These are phyloP conservation scores for Hymenochirus boettgeri DNA, from an alignment of 2,113 vertebrate genomes.

Conservation along the genomic window DNA sequence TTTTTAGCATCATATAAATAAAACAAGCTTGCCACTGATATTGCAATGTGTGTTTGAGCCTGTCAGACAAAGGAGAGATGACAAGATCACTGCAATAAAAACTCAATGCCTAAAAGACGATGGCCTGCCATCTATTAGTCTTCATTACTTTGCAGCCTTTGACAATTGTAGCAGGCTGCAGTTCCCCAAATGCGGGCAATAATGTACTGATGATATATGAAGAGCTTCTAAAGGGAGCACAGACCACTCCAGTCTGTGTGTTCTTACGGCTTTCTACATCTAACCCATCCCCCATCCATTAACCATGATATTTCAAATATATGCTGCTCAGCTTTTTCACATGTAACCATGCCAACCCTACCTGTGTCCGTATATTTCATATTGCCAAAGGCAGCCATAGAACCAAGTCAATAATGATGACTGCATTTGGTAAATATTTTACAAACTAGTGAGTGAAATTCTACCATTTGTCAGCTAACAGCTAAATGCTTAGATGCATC, in stretches of 20 bases:
- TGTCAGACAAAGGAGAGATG: constrained; percentile 82
- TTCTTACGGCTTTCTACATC: constrained; percentile 77
- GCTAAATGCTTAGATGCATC: not conserved
- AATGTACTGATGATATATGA: constrained; percentile 91
- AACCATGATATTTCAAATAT: constrained; percentile 78
- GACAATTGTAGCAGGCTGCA: constrained; percentile 87
- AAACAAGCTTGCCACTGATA: constrained; percentile 64
- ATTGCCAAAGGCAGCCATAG: constrained; percentile 71
- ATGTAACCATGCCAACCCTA: constrained; percentile 75
- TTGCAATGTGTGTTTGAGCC: constrained; percentile 68
- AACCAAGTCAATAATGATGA: constrained; percentile 76
- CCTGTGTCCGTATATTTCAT: constrained; percentile 73
- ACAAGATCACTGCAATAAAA: constrained; percentile 84
- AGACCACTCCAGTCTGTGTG: constrained; percentile 77
- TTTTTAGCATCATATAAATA: no score
- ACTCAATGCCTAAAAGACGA: constrained; percentile 82
- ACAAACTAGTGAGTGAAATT: not conserved
- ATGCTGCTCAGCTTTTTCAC: constrained; percentile 72
- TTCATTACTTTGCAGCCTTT: constrained; percentile 89
- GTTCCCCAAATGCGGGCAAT: constrained; percentile 85
- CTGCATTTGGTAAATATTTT: constrained; percentile 29
- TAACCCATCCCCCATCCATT: constrained; percentile 59
- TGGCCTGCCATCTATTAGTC: constrained; percentile 80
- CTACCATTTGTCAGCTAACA: not conserved
- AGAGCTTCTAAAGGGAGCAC: constrained; percentile 82